Conservation (phyloP, 2,888 invertebrate genomes). For the Amblyjoppa fuscipennis region DNA sequence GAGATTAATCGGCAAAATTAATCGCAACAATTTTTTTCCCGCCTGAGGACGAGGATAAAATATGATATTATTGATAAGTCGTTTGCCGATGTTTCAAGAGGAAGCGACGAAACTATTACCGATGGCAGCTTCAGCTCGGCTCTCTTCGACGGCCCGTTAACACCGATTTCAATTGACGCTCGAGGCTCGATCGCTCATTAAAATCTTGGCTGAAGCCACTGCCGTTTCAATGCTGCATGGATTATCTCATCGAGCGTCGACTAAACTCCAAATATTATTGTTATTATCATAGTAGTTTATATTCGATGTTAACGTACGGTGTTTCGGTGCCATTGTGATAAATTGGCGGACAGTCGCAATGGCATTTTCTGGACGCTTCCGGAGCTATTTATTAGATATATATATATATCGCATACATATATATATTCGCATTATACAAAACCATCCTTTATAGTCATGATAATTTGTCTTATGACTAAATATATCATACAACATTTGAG, state of each 20-base stretch:
- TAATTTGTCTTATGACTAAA: no score
- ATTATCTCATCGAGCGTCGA: not conserved
- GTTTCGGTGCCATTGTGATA: no score
- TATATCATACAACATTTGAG: no score
- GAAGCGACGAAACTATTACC: conserved; percentile 1
- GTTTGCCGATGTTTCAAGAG: conserved; percentile 12
- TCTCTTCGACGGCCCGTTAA: conserved; percentile 2
- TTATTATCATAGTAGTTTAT: not conserved
- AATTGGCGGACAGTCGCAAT: no score
- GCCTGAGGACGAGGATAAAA: not conserved
- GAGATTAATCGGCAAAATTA: not conserved
- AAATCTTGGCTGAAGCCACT: not conserved
- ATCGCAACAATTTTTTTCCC: not conserved
- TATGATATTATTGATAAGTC: not conserved
- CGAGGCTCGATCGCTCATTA: conserved; percentile 2
- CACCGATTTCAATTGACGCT: conserved; percentile 11
- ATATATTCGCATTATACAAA: no score
- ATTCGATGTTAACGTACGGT: no score
- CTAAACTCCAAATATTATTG: not conserved
- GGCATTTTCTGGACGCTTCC: no score
- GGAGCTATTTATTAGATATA: no score
- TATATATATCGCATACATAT: no score
- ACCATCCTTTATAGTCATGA: no score
- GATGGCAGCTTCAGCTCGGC: not conserved
- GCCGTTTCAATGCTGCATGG: not conserved